Evolutionary conservation across 2,888 invertebrate genomes (phyloP).

Genomic region (Mimas tiliae): DNA sequence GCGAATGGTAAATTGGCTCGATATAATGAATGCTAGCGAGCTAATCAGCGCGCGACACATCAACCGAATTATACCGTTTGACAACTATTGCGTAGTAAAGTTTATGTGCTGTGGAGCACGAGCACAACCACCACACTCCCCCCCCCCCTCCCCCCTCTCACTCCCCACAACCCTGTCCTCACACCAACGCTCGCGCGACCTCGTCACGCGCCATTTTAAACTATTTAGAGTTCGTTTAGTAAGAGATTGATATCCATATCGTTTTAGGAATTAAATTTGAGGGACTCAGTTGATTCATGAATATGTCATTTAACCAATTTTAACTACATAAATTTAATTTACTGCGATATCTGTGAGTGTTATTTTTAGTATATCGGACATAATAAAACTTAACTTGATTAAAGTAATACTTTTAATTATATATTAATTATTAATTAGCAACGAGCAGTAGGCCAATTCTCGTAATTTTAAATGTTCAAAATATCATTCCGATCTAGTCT

Average conservation of each 20-base stretch:
- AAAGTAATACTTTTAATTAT: no score
- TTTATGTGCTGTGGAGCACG: slow-evolving; percentile 22
- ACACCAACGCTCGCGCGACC: background rate
- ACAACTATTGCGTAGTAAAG: slow-evolving; percentile 22
- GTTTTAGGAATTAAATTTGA: background rate
- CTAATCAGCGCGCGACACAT: slow-evolving; percentile 25
- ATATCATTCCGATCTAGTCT: no score
- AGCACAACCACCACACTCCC: background rate
- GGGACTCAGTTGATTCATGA: background rate
- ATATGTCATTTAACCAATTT: no score
- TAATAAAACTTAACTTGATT: no score
- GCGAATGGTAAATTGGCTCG: slow-evolving; percentile 19
- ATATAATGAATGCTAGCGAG: slow-evolving; percentile 23
- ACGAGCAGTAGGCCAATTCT: no score
- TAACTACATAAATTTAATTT: no score
- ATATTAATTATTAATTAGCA: no score
- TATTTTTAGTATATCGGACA: no score
- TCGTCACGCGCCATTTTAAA: background rate
- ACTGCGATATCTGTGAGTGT: no score
- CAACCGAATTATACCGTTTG: slow-evolving; percentile 25
- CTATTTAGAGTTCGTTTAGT: slow-evolving; percentile 3
- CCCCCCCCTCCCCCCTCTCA: background rate
- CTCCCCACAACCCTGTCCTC: background rate
- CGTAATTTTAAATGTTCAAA: no score
- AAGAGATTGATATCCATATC: background rate